These are phyloP conservation scores for Brenthis hecate DNA, from an alignment of 2,888 invertebrate species.

Conservation along the genomic window DNA sequence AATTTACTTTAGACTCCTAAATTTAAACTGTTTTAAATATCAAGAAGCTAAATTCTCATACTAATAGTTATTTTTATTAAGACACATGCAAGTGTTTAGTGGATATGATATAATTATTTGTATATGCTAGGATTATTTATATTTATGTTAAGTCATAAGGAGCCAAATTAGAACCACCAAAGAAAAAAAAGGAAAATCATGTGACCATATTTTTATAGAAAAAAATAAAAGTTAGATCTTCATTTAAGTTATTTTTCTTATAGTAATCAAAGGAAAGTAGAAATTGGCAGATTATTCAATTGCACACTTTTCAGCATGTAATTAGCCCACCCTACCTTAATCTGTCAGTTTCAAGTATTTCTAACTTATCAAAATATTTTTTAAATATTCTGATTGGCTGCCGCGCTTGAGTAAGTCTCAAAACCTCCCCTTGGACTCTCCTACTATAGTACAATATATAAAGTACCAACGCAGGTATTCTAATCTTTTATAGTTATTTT, in stretches of 20 bases:
- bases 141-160: conserved; percentile 10
- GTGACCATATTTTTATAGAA: conserved; percentile 3
- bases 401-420: too few species aligned
- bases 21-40: conserved; percentile 34
- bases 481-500: conserved; percentile 10
- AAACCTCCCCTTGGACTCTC: too few species aligned
- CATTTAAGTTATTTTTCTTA: neutral
- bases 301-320: too few species aligned
- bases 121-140: neutral
- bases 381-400: too few species aligned
- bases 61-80: conserved; percentile 12
- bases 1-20: conserved; percentile 49
- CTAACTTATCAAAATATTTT: too few species aligned
- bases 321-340: too few species aligned
- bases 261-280: too few species aligned
- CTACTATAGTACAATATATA: too few species aligned
- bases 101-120: neutral
- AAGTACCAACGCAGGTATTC: conserved; percentile 6
- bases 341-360: too few species aligned
- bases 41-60: conserved; percentile 7
- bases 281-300: too few species aligned
- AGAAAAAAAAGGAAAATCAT: neutral
- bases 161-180: conserved; percentile 15
- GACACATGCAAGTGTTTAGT: neutral
- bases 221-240: neutral